These are phyloP conservation scores for Torymus aiolomorphi DNA, from an alignment of 2,888 invertebrate genomes.

Conservation along the genomic window DNA sequence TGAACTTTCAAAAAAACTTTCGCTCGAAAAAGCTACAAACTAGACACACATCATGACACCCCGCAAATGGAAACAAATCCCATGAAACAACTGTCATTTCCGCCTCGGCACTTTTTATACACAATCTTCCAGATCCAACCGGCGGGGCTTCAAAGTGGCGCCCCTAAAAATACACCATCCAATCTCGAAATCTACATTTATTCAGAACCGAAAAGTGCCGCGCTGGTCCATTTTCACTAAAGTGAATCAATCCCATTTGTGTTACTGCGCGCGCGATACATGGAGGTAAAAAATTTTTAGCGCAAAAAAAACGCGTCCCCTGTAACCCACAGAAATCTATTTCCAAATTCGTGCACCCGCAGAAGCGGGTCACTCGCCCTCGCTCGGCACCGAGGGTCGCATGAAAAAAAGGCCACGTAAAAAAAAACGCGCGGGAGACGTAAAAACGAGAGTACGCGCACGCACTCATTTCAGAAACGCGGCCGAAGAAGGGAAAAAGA, in stretches of 20 bases:
- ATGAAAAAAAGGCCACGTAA: constrained; percentile 13
- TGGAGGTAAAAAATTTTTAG: background rate
- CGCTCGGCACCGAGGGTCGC: constrained; percentile 19
- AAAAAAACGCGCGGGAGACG: background rate
- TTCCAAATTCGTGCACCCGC: constrained; percentile 21
- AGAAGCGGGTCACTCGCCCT: constrained; percentile 41
- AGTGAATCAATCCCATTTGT: background rate
- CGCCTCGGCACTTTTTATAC: no score
- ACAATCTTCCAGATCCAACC: no score
- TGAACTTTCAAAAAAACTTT: constrained; percentile 22
- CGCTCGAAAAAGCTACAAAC: background rate
- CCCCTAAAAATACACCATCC: background rate
- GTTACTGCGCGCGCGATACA: background rate
- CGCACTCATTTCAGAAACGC: background rate
- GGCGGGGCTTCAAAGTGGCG: no score
- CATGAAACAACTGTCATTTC: background rate
- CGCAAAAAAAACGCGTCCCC: constrained; percentile 16
- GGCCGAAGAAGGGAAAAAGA: constrained; percentile 9
- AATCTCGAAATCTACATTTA: constrained; percentile 8
- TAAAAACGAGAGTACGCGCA: background rate
- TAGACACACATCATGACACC: no score
- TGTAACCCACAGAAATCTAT: constrained; percentile 27
- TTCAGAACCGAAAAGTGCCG: background rate
- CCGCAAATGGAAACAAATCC: no score
- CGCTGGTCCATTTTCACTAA: background rate